Evolutionary conservation across 2,888 invertebrate genomes (phyloP).

Genomic region (Melanostoma mellinum): DNA sequence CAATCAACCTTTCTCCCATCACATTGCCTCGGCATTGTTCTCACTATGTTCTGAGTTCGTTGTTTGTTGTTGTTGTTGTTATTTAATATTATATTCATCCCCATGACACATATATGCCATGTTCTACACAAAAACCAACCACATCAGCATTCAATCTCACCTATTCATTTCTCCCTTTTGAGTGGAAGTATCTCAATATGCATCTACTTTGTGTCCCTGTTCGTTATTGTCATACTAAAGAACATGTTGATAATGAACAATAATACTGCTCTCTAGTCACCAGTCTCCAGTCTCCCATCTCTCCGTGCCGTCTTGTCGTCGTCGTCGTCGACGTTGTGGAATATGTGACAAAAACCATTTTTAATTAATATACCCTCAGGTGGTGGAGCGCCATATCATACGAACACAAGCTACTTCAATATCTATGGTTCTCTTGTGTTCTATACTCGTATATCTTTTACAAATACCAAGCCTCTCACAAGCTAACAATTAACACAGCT

Average conservation of each 20-base stretch:
- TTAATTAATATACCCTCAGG: constrained; percentile 53
- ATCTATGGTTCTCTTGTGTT: neutral
- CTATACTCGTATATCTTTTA: neutral
- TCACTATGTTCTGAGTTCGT: neutral
- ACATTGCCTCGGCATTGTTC: constrained; percentile 9
- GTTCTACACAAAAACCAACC: constrained; percentile 15
- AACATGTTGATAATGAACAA: constrained; percentile 53
- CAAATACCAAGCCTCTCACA: constrained; percentile 5
- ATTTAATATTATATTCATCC: constrained; percentile 35
- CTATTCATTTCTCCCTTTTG: constrained; percentile 50
- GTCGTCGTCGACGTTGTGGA: neutral
- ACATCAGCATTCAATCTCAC: constrained; percentile 51
- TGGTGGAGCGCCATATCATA: constrained; percentile 14
- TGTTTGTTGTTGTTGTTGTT: constrained; percentile 20
- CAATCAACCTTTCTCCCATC: constrained; percentile 16
- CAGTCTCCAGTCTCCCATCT: neutral
- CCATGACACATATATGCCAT: constrained; percentile 56
- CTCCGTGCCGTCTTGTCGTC: constrained; percentile 2
- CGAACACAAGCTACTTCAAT: constrained; percentile 3
- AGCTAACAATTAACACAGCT: constrained; percentile 34
- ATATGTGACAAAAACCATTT: constrained; percentile 27
- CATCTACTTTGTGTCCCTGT: constrained; percentile 33
- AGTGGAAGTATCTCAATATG: constrained; percentile 41
- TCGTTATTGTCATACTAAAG: neutral
- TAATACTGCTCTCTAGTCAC: neutral